phyloP scores from a whole-genome alignment of 2,888 invertebrate species.

The Calameuta idolon region DNA sequence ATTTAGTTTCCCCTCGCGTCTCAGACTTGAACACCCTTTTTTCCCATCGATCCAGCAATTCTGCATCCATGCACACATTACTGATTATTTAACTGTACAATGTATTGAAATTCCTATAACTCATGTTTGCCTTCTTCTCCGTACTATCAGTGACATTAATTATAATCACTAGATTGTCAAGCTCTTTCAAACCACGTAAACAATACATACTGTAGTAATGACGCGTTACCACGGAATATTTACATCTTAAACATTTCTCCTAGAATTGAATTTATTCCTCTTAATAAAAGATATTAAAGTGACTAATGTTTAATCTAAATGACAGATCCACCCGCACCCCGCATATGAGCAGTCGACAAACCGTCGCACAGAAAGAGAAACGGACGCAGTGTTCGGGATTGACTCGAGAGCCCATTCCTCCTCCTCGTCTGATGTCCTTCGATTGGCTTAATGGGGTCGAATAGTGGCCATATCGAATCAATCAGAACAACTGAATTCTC shows the following conservation, averaged over 20 bases:
- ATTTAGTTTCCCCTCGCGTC: background rate
- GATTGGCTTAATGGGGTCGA: constrained; percentile 44
- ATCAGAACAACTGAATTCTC: constrained; percentile 19
- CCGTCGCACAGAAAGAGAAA: constrained; percentile 25
- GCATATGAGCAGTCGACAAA: constrained; percentile 21
- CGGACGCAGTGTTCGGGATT: constrained; percentile 33
- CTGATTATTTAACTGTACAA: background rate
- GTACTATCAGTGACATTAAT: background rate
- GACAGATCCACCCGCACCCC: constrained; percentile 37
- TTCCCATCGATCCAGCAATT: background rate
- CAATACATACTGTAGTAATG: background rate
- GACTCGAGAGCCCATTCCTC: constrained; percentile 39
- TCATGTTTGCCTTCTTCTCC: background rate
- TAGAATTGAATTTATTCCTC: background rate
- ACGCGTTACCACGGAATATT: background rate
- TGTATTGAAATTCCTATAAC: background rate
- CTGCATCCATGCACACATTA: background rate
- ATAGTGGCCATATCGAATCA: constrained; percentile 40
- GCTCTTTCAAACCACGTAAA: background rate
- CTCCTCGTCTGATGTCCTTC: constrained; percentile 39
- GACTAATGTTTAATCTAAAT: constrained; percentile 4
- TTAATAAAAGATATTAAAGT: background rate
- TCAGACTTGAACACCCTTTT: background rate
- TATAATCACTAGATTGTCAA: background rate
- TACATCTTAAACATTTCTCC: background rate